These are phyloP conservation scores for Eudemis profundana DNA, from an alignment of 2,888 invertebrate genomes.

Conservation along the genomic window DNA sequence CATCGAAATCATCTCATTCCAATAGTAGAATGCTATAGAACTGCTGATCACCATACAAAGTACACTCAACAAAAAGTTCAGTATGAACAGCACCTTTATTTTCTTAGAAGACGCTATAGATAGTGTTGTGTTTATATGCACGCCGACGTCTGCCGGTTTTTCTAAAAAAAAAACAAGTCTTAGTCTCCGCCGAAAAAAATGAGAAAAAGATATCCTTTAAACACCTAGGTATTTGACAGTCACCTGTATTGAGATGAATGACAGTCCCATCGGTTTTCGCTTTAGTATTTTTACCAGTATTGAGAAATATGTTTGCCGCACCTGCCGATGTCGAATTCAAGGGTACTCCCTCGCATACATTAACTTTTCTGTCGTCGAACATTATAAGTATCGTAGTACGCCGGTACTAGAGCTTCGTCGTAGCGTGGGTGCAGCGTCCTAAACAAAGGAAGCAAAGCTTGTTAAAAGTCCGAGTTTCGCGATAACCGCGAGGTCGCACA, in stretches of 20 bases:
- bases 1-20: constrained; percentile 76
- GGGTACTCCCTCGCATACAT: constrained; percentile 75
- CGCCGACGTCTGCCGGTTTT: constrained; percentile 76
- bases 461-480: constrained; percentile 66
- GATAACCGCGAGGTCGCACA: constrained; percentile 66
- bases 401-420: constrained; percentile 63
- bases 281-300: constrained; percentile 74
- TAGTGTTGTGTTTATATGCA: constrained; percentile 79
- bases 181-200: constrained; percentile 19
- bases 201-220: neutral
- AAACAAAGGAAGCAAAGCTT: constrained; percentile 80
- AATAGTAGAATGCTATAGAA: constrained; percentile 75
- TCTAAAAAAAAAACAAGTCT: constrained; percentile 63
- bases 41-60: constrained; percentile 74
- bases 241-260: constrained; percentile 81
- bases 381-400: constrained; percentile 66
- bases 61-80: constrained; percentile 76
- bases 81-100: constrained; percentile 75
- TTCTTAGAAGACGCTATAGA: constrained; percentile 82
- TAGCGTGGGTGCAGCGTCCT: constrained; percentile 73
- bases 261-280: constrained; percentile 74
- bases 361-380: constrained; percentile 76
- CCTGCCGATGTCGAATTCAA: constrained; percentile 72
- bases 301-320: constrained; percentile 79
- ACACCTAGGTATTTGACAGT: constrained; percentile 50